phyloP scores from a whole-genome alignment of 2,113 vertebrate genomes.

The Columbina picui region DNA sequence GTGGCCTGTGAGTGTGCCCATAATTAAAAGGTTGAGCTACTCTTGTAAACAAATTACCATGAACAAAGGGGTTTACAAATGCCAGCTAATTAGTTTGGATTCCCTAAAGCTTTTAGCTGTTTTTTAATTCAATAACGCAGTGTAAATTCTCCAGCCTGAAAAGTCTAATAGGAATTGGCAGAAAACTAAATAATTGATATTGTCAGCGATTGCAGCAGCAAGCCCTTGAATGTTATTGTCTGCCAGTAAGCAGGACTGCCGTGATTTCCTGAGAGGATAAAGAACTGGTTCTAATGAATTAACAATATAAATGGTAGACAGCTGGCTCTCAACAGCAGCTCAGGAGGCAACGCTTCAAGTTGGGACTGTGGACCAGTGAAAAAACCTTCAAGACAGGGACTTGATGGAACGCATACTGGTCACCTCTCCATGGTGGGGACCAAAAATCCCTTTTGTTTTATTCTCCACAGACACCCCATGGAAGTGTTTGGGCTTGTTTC shows the following conservation, averaged over 20 bases:
- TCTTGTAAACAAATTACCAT: constrained; percentile 87
- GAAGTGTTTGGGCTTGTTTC: not conserved
- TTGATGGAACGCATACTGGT: not conserved
- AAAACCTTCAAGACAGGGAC: not conserved
- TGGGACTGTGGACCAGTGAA: not conserved
- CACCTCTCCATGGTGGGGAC: not conserved
- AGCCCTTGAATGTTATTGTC: constrained; percentile 67
- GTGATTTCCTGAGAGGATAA: constrained; percentile 81
- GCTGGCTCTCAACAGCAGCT: constrained; percentile 72
- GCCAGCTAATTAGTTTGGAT: constrained; percentile 81
- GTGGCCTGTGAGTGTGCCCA: constrained; percentile 67
- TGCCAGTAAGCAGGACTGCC: constrained; percentile 67
- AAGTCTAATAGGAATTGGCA: constrained; percentile 84
- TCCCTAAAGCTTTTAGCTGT: constrained; percentile 81
- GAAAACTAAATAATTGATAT: constrained; percentile 82
- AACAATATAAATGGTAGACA: constrained; percentile 73
- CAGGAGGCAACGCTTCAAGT: constrained; percentile 33
- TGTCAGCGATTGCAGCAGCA: constrained; percentile 73
- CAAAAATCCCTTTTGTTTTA: not conserved
- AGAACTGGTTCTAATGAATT: constrained; percentile 80
- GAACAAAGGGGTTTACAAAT: constrained; percentile 86
- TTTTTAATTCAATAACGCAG: constrained; percentile 84
- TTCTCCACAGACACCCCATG: not conserved
- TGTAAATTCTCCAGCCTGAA: constrained; percentile 79
- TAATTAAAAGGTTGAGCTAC: constrained; percentile 87